Evolutionary conservation across 2,888 invertebrate genomes (phyloP).

Genomic region (Cephus pulcher): DNA sequence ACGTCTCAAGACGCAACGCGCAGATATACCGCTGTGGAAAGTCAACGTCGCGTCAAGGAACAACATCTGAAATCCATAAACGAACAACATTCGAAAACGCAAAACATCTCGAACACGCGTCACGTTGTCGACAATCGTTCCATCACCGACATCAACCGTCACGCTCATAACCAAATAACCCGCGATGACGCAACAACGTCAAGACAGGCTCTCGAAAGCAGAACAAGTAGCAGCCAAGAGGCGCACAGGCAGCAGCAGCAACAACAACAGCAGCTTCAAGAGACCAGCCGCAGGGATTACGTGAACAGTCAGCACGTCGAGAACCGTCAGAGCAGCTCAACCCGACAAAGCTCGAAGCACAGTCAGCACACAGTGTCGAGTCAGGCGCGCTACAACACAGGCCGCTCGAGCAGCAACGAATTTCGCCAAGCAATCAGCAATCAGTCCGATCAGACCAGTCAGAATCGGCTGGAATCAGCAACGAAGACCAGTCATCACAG

Average conservation of each 20-base stretch:
- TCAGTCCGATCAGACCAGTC: constrained; percentile 32
- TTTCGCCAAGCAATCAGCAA: constrained; percentile 69
- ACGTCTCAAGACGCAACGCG: constrained; percentile 8
- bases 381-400: constrained; percentile 60
- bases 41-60: constrained; percentile 35
- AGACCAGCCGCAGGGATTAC: constrained; percentile 49
- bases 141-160: constrained; percentile 24
- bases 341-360: constrained; percentile 39
- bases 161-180: constrained; percentile 21
- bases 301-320: constrained; percentile 50
- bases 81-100: constrained; percentile 30
- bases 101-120: constrained; percentile 27
- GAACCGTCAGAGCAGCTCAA: constrained; percentile 31
- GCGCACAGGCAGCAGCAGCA: constrained; percentile 16
- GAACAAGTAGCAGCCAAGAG: constrained; percentile 31
- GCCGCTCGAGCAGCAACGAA: constrained; percentile 69
- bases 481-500: constrained; percentile 72
- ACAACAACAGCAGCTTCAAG: constrained; percentile 31
- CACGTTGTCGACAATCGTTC: constrained; percentile 37
- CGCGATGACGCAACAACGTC: constrained; percentile 28
- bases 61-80: constrained; percentile 15
- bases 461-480: constrained; percentile 34
- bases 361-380: constrained; percentile 64
- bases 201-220: constrained; percentile 35
- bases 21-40: constrained; percentile 24